These are phyloP conservation scores for Euclidia mi DNA, from an alignment of 2,888 invertebrate genomes.

Conservation along the genomic window DNA sequence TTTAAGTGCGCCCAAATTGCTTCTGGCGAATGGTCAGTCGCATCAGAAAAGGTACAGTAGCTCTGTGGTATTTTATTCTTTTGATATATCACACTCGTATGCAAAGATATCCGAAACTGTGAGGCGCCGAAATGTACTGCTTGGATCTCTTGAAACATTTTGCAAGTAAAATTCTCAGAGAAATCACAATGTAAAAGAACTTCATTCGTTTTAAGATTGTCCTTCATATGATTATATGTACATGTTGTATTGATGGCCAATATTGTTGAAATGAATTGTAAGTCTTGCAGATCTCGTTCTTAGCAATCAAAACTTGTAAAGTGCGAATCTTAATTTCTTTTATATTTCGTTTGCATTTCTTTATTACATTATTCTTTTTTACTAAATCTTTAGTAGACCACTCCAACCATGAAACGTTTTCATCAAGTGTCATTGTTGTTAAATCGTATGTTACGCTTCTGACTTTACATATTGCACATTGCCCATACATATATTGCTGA, in stretches of 20 bases:
- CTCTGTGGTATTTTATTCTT: slow-evolving; percentile 5
- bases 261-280: slow-evolving; percentile 6
- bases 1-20: slow-evolving; percentile 7
- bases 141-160: slow-evolving; percentile 10
- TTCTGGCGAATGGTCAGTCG: slow-evolving; percentile 7
- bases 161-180: slow-evolving; percentile 5
- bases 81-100: slow-evolving; percentile 8
- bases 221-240: slow-evolving; percentile 3
- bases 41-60: slow-evolving; percentile 9
- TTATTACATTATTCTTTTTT: no score
- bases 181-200: slow-evolving; percentile 11
- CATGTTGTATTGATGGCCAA: slow-evolving; percentile 3
- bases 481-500: slow-evolving; percentile 1
- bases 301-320: no score
- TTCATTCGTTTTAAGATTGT: slow-evolving; percentile 10
- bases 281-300: no score
- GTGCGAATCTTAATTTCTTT: no score
- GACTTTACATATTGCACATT: background rate
- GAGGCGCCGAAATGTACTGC: slow-evolving; percentile 9
- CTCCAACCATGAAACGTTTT: no score
- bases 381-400: no score
- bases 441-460: background rate
- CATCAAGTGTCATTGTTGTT: background rate
- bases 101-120: background rate
- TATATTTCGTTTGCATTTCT: no score